Evolutionary conservation across 2,888 invertebrate genomes (phyloP), one percentile per base, ranked within the genome.

Genomic region (Linyphia triangularis): DNA sequence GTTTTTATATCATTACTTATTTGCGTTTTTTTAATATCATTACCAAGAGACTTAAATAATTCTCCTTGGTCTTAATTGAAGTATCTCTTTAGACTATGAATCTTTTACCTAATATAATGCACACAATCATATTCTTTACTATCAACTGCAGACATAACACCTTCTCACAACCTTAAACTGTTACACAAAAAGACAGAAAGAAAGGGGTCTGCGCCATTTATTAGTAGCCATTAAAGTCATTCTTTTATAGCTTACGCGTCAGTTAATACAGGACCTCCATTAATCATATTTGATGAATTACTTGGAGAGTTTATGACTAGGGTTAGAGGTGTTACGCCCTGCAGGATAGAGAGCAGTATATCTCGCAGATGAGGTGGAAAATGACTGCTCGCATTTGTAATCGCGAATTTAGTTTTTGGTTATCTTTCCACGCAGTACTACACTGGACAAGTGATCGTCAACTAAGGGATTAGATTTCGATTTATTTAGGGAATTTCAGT

Each of bases 231-330:
- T 82, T 82, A 82, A 82, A 63, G 61, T 28, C 40, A 63, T 82
- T 82, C 82, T 82, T 82, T 82, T 82, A 81, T 81, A 69, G 70
- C 81, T 59, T 19, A 57, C 69, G 81, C 81, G 81, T 81, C 81
- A 59, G 59, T 67, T 51, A 59, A 37, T 63, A 82, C 72, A 30
- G 43, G 63, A 40, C 26, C 28, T 28, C 59, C 82, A 72, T 82
- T 72, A 63, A 82, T 82, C 72, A 82, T 61, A 37, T 72, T 82
- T 82, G 82, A 82, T 82, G 72, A 82, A 82, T 82, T 82, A 72
- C 70, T 26, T n/a, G 13, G 19, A 37, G 72, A 63, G 82, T 63
- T 82, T 72, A 72, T 61, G 82, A 72, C 61, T 63, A 19, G 16
- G 33, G 59, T 9, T 33, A 30, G 67, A 79, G 28, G 63, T 61